Evolutionary conservation across 2,797 vertebrate genomes (phyloP), one percentile per base, ranked within the genome.

Genomic region (Brachymystax lenok): DNA sequence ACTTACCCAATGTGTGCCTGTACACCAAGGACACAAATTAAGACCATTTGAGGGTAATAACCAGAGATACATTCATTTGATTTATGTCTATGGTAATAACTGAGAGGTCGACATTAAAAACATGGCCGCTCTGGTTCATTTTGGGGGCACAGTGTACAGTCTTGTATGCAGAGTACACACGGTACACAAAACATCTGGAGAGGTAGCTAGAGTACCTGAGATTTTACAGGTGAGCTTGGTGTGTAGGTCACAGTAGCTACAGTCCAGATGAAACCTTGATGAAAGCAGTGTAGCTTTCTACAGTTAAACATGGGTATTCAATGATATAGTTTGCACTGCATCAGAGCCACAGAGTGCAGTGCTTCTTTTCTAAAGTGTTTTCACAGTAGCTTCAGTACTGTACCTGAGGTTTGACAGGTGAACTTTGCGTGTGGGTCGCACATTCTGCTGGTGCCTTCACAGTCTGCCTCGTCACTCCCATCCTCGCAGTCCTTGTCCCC

Each of bases 401-500:
- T 21, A 97, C 96, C 95, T 93, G 95, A 95, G 2, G 86, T 92
- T 75, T 17, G 87, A 81, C 96, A 97, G 78, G 95, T 95, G 86
- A 96, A 96, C 86, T 96, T 96, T 5, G 94, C 95, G 79, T 92
- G 95, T 40, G 90, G 88, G 84, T 97, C 95, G 76, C 96, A 97
- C 0, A 74, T 5, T 0, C 94, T 77, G 3, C 90, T 85, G 0
- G 94, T 95, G 3, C 95, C 95, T 61, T 94, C 94, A 75, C 96
- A 97, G 77, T 85, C 86, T 2, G 85, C 94, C 77, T 97, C 96
- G 66, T 97, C 96, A 1, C 95, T 96, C 0, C 95, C 95, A 7
- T 97, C 96, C 76, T 96, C 95, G 17, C 96, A 96, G 64, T 97
- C 96, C 78, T 95, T 95, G 21, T 97, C 96, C 5, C 96, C 96